Conservation (phyloP, 2,797 vertebrate species). For the Manis javanica region DNA sequence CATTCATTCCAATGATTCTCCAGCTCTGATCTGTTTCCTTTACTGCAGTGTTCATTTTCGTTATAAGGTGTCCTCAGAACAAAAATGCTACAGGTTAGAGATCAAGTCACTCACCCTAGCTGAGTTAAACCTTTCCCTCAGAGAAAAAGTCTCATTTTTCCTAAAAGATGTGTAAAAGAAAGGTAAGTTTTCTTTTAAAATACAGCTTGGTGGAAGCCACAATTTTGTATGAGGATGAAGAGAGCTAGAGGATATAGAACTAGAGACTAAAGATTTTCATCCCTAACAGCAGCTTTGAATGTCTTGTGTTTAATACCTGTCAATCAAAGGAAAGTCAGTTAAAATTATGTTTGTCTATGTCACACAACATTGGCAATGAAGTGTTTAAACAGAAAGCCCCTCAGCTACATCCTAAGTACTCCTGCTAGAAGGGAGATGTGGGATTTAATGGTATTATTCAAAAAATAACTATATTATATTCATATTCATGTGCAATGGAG, state of each 20-base stretch:
- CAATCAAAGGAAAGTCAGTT: slow-evolving; percentile 7
- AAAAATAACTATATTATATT: slow-evolving; percentile 33
- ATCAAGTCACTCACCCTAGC: slow-evolving; percentile 26
- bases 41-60: slow-evolving; percentile 11
- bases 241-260: neutral
- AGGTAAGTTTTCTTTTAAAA: slow-evolving; percentile 49
- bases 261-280: slow-evolving; percentile 48
- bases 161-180: slow-evolving; percentile 55
- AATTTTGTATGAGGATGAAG: slow-evolving; percentile 19
- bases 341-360: neutral
- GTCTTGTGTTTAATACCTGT: neutral
- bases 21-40: slow-evolving; percentile 57
- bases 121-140: slow-evolving; percentile 43
- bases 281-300: slow-evolving; percentile 23
- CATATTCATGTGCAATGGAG: neutral
- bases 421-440: neutral
- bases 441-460: neutral
- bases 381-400: slow-evolving; percentile 41
- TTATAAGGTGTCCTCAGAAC: slow-evolving; percentile 27
- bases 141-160: slow-evolving; percentile 59
- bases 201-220: slow-evolving; percentile 19
- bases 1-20: slow-evolving; percentile 53
- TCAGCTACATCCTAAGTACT: neutral
- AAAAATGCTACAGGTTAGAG: slow-evolving; percentile 48
- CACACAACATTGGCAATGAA: neutral